Percentiles rank a stretch among this genome's conserved stretches.
phyloP scores from a whole-genome alignment of 2,888 invertebrate species.

The Drosophila aldrichi region DNA sequence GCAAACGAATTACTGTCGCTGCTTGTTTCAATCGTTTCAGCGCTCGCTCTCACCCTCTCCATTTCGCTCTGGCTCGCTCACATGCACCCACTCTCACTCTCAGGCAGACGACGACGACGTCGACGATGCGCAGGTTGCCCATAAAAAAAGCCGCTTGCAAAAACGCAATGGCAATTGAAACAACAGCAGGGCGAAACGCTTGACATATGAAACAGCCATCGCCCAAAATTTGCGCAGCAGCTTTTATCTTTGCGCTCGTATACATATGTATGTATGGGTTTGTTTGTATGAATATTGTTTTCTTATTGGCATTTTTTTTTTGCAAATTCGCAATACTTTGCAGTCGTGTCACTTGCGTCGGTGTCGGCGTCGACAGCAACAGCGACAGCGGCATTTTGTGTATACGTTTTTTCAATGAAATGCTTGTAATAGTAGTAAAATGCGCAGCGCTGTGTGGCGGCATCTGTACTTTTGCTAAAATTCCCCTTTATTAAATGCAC shows the following conservation, averaged over 20 bases:
- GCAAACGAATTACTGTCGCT: conserved; percentile 27
- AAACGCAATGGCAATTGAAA: conserved; percentile 57
- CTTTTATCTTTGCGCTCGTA: conserved; percentile 58
- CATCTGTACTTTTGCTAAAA: conserved; percentile 74
- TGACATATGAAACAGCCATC: conserved; percentile 66
- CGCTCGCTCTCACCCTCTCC: conserved; percentile 7
- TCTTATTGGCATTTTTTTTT: conserved; percentile 43
- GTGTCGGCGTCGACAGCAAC: conserved; percentile 40
- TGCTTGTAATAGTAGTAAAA: conserved; percentile 70
- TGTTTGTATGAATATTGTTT: conserved; percentile 38
- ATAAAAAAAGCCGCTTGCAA: conserved; percentile 67
- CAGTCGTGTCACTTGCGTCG: conserved; percentile 25
- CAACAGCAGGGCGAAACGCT: conserved; percentile 40
- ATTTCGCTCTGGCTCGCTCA: conserved; percentile 7
- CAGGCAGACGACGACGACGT: conserved; percentile 29
- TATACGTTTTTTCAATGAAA: conserved; percentile 72
- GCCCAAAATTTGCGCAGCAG: conserved; percentile 81
- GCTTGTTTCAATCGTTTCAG: conserved; percentile 4
- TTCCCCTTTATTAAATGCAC: conserved; percentile 46
- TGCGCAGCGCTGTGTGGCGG: conserved; percentile 67
- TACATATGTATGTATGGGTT: conserved; percentile 15
- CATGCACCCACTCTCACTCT: conserved; percentile 45
- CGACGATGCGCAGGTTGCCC: conserved; percentile 64
- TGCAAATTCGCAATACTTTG: conserved; percentile 35
- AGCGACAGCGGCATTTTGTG: conserved; percentile 54